Base-by-base conservation (phyloP, 2,888 invertebrate genomes). In the Mythimna impura region DNA sequence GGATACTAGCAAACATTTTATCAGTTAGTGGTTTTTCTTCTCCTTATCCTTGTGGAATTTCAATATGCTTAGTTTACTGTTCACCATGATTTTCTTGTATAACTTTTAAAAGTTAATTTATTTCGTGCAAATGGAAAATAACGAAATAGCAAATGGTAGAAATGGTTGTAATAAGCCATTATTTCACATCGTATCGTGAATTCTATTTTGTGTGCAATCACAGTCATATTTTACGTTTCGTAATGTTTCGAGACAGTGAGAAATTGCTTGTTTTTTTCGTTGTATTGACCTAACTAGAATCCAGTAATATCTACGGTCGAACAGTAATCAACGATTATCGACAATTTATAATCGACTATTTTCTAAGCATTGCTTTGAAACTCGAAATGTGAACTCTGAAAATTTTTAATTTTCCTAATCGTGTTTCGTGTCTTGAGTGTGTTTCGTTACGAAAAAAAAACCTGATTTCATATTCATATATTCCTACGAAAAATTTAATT, bases 171-270 rank as follows among this genome's bases (percentile, higher is more conserved):
- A 58, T 78, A 63, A 80, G 58, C 57, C 52, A 54, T 65, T 40
- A 80, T 80, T 79, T 79, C 83, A 67, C 84, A 83, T 67, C 47
- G 34, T 80, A 58, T 80, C 67, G 75, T 80, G 64, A 83, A 73
- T 57, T 55, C 61, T 62, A 25, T 73, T 67, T 17, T 14, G 30
- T 65, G 57, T n/a, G 79, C 79, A 83, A 73, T 66, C 30, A 66
- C 55, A 64, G 61, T 22, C 40, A 22, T 83, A 73, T 67, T 83
- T 67, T 40, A 67, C 36, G 64, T 79, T 73, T 57, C 75, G 30
- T 20, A 73, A 80, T 60, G 58, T 80, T 67, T 10, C 52, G 10
- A 83, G 74, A 62, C 64, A 54, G 64, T 83, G 67, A 80, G 52
- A n/a, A 57, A 83, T 73, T 64, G 43, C 20, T 52, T 58, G 34